Percentiles rank a stretch among this genome's conserved stretches.
phyloP scores from a whole-genome alignment of 64 coral and sea anemone genomes.

The Orbicella faveolata region DNA sequence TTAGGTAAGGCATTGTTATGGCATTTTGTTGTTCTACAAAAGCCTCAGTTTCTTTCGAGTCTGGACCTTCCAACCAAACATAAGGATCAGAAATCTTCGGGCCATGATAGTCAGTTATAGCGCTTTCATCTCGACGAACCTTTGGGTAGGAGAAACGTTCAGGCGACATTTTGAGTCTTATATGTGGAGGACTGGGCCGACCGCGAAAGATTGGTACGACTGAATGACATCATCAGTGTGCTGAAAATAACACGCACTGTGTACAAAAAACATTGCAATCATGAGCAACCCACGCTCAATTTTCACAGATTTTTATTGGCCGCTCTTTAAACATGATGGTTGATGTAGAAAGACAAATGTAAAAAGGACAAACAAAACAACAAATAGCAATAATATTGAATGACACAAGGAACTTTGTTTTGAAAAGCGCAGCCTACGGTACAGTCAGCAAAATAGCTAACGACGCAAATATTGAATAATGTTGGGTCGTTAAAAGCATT shows the following conservation, averaged over 20 bases:
- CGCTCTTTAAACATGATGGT: too few relatives aligned
- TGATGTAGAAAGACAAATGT: too few relatives aligned
- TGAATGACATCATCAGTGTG: neutral
- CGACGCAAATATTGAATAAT: too few relatives aligned
- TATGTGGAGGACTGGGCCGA: neutral
- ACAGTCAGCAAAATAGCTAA: too few relatives aligned
- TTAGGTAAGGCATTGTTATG: conserved; percentile 65
- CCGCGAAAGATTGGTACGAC: neutral
- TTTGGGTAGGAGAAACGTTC: conserved; percentile 20
- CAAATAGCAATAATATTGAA: too few relatives aligned
- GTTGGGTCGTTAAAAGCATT: too few relatives aligned
- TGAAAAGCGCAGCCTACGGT: too few relatives aligned
- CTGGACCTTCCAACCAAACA: conserved; percentile 77
- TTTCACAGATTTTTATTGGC: too few relatives aligned
- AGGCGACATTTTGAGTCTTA: neutral
- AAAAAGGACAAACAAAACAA: too few relatives aligned
- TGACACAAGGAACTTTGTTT: too few relatives aligned
- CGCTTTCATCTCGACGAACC: conserved; percentile 36
- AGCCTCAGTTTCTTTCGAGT: conserved; percentile 63
- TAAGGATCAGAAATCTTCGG: conserved; percentile 69
- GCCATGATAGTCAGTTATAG: conserved; percentile 77
- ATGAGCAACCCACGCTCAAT: too few relatives aligned
- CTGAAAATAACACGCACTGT: neutral
- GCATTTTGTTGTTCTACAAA: conserved; percentile 80
- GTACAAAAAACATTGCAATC: too few relatives aligned